Conservation (phyloP, 2,113 vertebrate species). For the Aythya baeri region DNA sequence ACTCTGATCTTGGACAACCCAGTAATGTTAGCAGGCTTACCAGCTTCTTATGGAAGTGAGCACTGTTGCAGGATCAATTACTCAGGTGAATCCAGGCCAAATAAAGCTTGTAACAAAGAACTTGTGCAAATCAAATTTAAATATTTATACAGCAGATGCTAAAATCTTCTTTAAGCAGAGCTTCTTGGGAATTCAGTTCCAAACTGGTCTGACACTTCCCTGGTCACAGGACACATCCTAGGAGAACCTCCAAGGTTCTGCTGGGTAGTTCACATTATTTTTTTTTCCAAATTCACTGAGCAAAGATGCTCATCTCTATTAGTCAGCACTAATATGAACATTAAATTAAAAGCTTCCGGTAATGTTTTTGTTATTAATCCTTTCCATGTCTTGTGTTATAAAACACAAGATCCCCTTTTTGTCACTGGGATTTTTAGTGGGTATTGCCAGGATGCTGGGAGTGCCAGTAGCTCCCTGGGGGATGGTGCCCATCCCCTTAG, state of each 20-base stretch:
- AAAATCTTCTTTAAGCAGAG: not conserved
- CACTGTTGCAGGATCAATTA: fast-evolving
- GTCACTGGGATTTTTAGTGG: not conserved
- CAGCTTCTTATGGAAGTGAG: not conserved
- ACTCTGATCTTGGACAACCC: fast-evolving
- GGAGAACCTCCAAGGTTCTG: not conserved
- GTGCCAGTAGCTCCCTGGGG: not conserved
- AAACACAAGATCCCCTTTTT: not conserved
- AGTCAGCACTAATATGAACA: not conserved
- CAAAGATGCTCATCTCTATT: fast-evolving
- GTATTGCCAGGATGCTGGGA: not conserved
- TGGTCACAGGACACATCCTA: not conserved
- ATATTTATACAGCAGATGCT: not conserved
- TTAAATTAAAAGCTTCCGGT: not conserved
- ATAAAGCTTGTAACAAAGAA: not conserved
- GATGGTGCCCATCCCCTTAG: not conserved
- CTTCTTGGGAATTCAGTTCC: not conserved
- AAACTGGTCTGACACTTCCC: not conserved
- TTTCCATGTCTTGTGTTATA: not conserved
- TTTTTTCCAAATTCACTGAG: not conserved
- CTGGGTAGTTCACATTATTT: not conserved
- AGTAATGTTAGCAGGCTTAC: fast-evolving
- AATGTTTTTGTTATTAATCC: not conserved
- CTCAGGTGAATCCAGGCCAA: not conserved
- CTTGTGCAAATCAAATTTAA: not conserved